Base-by-base conservation (phyloP, 1,140 invertebrate genomes). In the Druon quercuslanigerum region DNA sequence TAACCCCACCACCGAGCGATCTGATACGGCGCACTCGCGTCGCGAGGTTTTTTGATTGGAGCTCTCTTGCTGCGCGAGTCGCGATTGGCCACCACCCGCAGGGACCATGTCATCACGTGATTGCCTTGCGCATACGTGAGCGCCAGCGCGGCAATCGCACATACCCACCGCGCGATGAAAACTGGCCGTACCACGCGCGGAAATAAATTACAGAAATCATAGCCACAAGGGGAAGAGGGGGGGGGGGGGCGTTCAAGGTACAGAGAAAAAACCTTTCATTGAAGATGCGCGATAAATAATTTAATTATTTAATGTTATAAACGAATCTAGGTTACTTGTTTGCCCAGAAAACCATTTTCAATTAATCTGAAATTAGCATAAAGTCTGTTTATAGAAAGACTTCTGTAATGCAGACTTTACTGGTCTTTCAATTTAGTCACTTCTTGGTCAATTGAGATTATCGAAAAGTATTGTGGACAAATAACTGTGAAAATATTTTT, bases 161-260 rank as follows among this genome's bases (percentile, higher is more conserved):
- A 66, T 66, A 66, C 60, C 60, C 60, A 46, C 40, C 40, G 40
- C 40, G 40, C 40, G 33, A 66, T 66, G 60, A 66, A 66, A 83
- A 89, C 87, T 89, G 85, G 81, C 76, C 71, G 81, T 75, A 72
- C 78, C 60, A 76, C 77, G 87, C 83, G 86, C 84, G 81, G 79
- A 80, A 85, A 85, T 85, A 79, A 66, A 46, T 66, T 66, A 66
- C 60, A 40, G 60, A 33, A 66, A 66, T 66, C n/a, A 60, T 66
- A 33, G 60, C 25, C 33, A 66, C 40, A 7, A 46, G 40, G 60
- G 25, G 40, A 46, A 46, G 17, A 66, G 16, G 3, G 8, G n/a
- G 33, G n/a, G n/a, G n/a, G n/a, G n/a, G n/a, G n/a, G n/a, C n/a
- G 33, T 20, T 25, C 57, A 20, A 20, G 57, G 40, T 9, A 9